Percentiles rank a stretch among this genome's conserved stretches.
These are phyloP conservation scores for Plestiodon gilberti DNA, from an alignment of 2,113 vertebrate genomes.

Conservation along the genomic window DNA sequence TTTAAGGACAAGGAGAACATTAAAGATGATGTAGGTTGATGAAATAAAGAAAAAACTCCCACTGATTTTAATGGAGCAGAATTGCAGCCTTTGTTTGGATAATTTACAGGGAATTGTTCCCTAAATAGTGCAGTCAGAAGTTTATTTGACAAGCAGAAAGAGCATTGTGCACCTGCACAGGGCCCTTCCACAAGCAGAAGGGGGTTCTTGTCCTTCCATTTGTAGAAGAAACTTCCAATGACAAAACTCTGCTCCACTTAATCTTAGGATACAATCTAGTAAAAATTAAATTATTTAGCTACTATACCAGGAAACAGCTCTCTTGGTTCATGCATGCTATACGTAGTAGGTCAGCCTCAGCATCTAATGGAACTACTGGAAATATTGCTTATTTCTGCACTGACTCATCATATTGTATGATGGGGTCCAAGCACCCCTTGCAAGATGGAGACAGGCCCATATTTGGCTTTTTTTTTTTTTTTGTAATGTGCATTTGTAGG, in stretches of 20 bases:
- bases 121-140: too few relatives aligned
- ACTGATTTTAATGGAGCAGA: not conserved
- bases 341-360: not conserved
- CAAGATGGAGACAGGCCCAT: not conserved
- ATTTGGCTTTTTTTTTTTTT: too few relatives aligned
- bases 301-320: not conserved
- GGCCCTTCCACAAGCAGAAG: too few relatives aligned
- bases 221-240: too few relatives aligned
- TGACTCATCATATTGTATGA: not conserved
- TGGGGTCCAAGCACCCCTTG: not conserved
- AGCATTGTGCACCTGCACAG: too few relatives aligned
- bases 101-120: not conserved
- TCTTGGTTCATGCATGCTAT: not conserved
- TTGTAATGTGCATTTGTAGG: too few relatives aligned
- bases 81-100: not conserved
- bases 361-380: not conserved
- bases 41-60: not conserved
- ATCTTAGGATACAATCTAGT: not conserved
- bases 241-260: too few relatives aligned
- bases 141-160: too few relatives aligned
- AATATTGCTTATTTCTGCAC: too few relatives aligned
- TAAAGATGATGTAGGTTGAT: not conserved
- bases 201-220: too few relatives aligned
- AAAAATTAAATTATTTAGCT: not conserved
- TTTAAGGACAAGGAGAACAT: not conserved